Percentiles rank a stretch among this genome's conserved stretches.
Evolutionary conservation across 92 coral and sea anemone genomes (phyloP).

Genomic region (Pocillopora grandis): DNA sequence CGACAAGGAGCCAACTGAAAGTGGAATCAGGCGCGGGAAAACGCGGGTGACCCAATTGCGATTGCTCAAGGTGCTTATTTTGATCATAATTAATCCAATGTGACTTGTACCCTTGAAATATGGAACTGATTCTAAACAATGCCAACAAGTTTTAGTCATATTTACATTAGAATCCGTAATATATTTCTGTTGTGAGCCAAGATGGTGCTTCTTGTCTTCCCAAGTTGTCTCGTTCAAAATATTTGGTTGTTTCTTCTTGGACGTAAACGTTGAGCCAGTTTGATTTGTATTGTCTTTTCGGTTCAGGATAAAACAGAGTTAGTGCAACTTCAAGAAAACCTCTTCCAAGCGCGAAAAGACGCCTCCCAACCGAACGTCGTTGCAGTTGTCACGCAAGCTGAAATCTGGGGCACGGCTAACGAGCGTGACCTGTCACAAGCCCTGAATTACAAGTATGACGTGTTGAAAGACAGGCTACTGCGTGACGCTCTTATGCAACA

Average conservation of each 20-base stretch:
- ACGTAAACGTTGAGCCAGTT: background rate
- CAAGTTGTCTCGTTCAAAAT: background rate
- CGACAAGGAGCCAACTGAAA: too few relatives aligned
- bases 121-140: too few relatives aligned
- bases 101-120: too few relatives aligned
- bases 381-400: conserved; percentile 79
- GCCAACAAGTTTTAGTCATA: too few relatives aligned
- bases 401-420: conserved; percentile 71
- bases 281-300: background rate
- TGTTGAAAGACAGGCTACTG: conserved; percentile 86
- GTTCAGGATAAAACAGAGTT: conserved; percentile 77
- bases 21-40: too few relatives aligned
- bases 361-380: conserved; percentile 67
- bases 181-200: too few relatives aligned
- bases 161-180: too few relatives aligned
- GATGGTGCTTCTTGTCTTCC: too few relatives aligned
- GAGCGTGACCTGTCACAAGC: conserved; percentile 93
- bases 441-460: conserved; percentile 91
- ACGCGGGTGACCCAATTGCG: too few relatives aligned
- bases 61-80: too few relatives aligned
- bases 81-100: too few relatives aligned
- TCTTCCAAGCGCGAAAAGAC: conserved; percentile 63
- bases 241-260: background rate
- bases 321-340: conserved; percentile 76
- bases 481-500: conserved; percentile 88